Conservation (phyloP, 2,113 vertebrate genomes). For the Pyrgilauda ruficollis region DNA sequence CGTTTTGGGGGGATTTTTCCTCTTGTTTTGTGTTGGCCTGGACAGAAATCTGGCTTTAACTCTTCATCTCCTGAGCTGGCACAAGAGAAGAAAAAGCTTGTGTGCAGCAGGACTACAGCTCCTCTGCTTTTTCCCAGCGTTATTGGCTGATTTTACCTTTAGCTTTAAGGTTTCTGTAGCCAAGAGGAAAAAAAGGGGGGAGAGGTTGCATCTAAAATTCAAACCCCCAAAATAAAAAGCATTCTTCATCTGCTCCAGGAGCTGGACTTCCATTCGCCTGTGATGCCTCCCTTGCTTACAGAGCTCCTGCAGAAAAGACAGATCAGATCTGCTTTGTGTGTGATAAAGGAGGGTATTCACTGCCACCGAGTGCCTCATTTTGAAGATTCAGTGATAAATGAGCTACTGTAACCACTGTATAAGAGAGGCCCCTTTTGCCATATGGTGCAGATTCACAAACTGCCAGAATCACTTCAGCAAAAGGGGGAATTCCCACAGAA, state of each 20-base stretch:
- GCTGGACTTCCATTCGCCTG: not conserved
- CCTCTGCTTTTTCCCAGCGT: not conserved
- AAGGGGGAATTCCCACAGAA: not conserved
- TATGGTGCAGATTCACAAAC: not conserved
- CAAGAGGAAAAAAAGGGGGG: not conserved
- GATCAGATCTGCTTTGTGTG: not conserved
- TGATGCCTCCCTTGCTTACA: not conserved
- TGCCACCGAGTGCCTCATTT: not conserved
- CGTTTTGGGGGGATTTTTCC: not conserved
- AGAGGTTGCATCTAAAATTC: not conserved
- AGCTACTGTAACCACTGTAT: not conserved
- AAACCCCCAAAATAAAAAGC: not conserved
- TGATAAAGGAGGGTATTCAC: not conserved
- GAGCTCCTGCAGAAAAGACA: not conserved
- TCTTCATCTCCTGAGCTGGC: not conserved
- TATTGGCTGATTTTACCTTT: not conserved
- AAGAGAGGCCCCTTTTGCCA: not conserved
- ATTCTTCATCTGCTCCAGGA: not conserved
- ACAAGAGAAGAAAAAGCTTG: not conserved
- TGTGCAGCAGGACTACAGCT: not conserved
- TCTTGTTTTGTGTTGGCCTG: not conserved
- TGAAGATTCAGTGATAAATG: not conserved
- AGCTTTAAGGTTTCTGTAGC: not conserved
- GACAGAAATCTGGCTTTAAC: not conserved
- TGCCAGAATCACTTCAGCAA: not conserved